phyloP scores from a whole-genome alignment of 2,888 invertebrate genomes.

The Trachelus tabidus region DNA sequence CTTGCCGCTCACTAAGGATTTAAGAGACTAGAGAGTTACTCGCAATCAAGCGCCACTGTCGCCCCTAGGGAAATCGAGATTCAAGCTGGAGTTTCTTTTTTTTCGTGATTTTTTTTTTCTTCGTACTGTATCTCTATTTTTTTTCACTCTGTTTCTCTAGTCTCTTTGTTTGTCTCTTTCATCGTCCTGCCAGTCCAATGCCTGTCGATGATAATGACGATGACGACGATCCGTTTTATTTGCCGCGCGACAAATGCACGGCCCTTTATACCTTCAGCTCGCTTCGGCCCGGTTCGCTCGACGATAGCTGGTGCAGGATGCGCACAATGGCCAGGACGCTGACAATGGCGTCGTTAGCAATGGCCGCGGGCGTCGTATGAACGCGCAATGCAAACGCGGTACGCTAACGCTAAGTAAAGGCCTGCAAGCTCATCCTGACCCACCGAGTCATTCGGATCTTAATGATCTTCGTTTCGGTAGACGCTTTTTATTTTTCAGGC shows the following conservation, averaged over 20 bases:
- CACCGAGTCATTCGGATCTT: constrained; percentile 30
- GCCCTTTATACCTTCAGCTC: not conserved
- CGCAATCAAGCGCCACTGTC: not conserved
- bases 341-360: constrained; percentile 65
- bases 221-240: not conserved
- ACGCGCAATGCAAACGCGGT: constrained; percentile 48
- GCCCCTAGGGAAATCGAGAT: not conserved
- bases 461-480: constrained; percentile 33
- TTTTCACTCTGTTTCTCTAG: not conserved
- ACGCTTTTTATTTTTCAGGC: not conserved
- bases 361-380: constrained; percentile 49
- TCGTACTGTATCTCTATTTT: not conserved
- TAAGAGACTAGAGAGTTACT: not conserved
- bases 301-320: constrained; percentile 41
- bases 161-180: not conserved
- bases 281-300: not conserved
- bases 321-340: constrained; percentile 58
- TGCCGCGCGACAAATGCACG: not conserved
- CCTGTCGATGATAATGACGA: not conserved
- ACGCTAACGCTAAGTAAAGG: constrained; percentile 43
- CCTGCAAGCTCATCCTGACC: constrained; percentile 14
- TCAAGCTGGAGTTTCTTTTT: not conserved
- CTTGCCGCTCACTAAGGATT: not conserved
- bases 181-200: not conserved
- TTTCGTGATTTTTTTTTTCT: not conserved